Evolutionary conservation across 2,113 vertebrate species (phyloP), one percentile per base, ranked within the genome.

Genomic region (Nannobrachium achirus): DNA sequence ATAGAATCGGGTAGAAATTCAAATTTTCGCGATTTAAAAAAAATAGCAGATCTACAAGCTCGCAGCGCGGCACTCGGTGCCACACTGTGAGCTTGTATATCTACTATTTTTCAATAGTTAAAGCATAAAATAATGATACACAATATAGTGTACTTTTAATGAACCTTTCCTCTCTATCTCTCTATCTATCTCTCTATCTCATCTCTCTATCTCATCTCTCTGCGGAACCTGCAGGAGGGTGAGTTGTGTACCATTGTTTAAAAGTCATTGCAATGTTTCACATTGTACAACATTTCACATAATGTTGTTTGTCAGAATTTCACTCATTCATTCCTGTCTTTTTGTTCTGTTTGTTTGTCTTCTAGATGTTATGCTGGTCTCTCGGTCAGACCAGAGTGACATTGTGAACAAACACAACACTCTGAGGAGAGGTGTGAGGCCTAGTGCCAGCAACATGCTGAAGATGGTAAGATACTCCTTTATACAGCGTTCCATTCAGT

Each of bases 361-460:
- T 13, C 2, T 25, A 25, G 25, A 25, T 25, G 2, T 25, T 25
- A 25, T 25, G 4, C 4, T 50, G 61, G 33, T 59, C 1, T 33
- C 78, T 1, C 55, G 2, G 0, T 41, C 74, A 0, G 74, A 80
- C 0, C 10, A 80, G 66, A 67, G 0, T 33, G 81, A 89, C 8
- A 91, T 93, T 46, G 76, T 91, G 63, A 41, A 80, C 33, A 86
- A 89, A 13, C 89, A 92, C 39, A 92, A 87, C 13, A 56, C 46
- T 1, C 63, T 92, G 42, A 82, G 91, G 46, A 81, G 69, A 68
- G 8, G 8, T 10, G 89, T 91, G 15, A 38, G 59, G 6, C 89
- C 91, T 3, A 6, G 84, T 53, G 87, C 86, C 1, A 87, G 72
- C 41, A 88, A 92, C 78, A 93, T 86, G 82, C 16, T 93, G 48